Base-by-base conservation (phyloP, 2,797 vertebrate species). In the Lutjanus argentimaculatus region DNA sequence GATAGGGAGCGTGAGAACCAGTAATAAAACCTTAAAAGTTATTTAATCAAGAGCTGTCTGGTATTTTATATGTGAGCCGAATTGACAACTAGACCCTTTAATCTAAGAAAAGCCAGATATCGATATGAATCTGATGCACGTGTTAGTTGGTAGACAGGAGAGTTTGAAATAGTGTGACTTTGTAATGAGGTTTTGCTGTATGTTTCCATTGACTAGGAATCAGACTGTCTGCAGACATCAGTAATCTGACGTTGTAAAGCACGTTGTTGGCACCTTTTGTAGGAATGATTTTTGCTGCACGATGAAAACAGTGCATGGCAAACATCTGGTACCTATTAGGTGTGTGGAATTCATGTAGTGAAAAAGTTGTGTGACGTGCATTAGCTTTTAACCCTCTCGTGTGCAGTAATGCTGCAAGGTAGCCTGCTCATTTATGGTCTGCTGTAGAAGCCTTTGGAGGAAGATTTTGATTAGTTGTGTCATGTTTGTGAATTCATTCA, bases 261-360 rank as follows among this genome's bases (percentile, higher is more conserved):
- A 10, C 25, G 25, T 30, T 30, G 25, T 30, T 12, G 40, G 14
- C 10, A 16, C 53, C 8, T 4, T 17, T 40, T 30, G 48, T 12
- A 10, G 6, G 15, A 40, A 9, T n/a, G 0, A 10, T n/a, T 42
- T 67, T 66, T 80, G 14, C 36, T n/a, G 43, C 30, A 30, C 9
- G 40, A 43, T 58, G 30, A 43, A 75, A 67, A 61, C 36, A 14
- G 42, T 40, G 17, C 59, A 14, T 62, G 14, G 8, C 16, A 8
- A 48, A 86, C 84, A 93, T 91, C 83, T 92, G 91, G 66, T 75
- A 45, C 49, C 67, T 58, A 78, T 90, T 88, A 78, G 30, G 1
- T 30, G 63, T 51, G 43, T 78, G 68, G 84, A 79, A 79, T 79
- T 83, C 64, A 63, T 68, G 36, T 46, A 63, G 75, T 64, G 42